Evolutionary conservation across 2,888 invertebrate species (phyloP).

Genomic region (Amphipoea oculea): DNA sequence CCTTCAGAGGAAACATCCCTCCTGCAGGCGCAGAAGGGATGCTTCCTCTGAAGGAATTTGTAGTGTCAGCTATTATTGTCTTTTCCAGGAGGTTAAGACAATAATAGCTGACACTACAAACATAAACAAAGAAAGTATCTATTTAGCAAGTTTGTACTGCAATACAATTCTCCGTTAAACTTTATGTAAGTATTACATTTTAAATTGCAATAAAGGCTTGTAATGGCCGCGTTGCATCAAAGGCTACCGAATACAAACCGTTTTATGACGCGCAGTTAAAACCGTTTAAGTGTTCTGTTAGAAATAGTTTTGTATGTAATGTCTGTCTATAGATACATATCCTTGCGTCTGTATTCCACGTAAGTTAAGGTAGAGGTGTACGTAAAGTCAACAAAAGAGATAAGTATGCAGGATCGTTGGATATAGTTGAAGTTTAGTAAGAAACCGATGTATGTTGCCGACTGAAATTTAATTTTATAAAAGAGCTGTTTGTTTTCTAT

Average conservation of each 20-base stretch:
- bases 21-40: no score
- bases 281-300: conserved; percentile 19
- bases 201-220: conserved; percentile 41
- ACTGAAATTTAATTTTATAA: no score
- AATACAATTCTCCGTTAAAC: conserved; percentile 31
- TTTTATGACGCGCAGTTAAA: conserved; percentile 48
- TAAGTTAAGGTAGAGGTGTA: not conserved
- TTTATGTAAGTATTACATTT: conserved; percentile 25
- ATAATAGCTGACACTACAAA: not conserved
- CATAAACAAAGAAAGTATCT: conserved; percentile 17
- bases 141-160: conserved; percentile 31
- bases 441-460: no score
- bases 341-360: not conserved
- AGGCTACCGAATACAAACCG: conserved; percentile 30
- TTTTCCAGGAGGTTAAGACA: not conserved
- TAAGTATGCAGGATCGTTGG: no score
- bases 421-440: no score
- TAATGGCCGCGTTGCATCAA: conserved; percentile 51
- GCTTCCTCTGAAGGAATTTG: no score
- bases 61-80: no score
- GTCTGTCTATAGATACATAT: not conserved
- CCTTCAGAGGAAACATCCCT: not conserved
- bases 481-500: no score
- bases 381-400: no score
- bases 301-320: conserved; percentile 18